Percentiles rank a stretch among this genome's conserved stretches.
Conservation (phyloP, 2,888 invertebrate species). For the Anagyrus pseudococci region DNA sequence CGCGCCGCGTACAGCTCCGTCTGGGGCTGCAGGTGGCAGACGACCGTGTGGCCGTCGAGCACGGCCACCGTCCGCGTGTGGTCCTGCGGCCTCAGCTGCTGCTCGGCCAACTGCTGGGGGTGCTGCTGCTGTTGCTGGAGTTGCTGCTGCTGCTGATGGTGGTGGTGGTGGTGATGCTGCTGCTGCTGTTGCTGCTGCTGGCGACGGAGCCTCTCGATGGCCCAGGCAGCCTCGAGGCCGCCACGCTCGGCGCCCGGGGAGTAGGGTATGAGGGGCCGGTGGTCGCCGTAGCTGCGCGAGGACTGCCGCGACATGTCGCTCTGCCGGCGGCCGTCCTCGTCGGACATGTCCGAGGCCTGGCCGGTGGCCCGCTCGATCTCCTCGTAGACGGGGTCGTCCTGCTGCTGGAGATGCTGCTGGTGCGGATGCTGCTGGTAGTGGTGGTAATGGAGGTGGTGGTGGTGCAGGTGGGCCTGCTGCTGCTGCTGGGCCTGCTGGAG, state of each 20-base stretch:
- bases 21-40: slow-evolving; percentile 83
- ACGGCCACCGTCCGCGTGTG: slow-evolving; percentile 72
- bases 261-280: slow-evolving; percentile 80
- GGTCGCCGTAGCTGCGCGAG: slow-evolving; percentile 81
- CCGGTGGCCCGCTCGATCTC: slow-evolving; percentile 72
- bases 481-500: slow-evolving; percentile 62
- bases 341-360: slow-evolving; percentile 74
- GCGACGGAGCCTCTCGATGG: slow-evolving; percentile 21
- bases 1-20: slow-evolving; percentile 65
- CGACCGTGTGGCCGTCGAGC: slow-evolving; percentile 83
- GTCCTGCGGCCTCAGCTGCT: slow-evolving; percentile 51
- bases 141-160: slow-evolving; percentile 48
- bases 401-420: slow-evolving; percentile 56
- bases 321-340: slow-evolving; percentile 78
- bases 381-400: slow-evolving; percentile 82
- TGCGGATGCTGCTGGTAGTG: slow-evolving; percentile 62
- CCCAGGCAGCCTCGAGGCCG: slow-evolving; percentile 50
- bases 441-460: slow-evolving; percentile 58
- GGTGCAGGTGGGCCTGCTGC: slow-evolving; percentile 62
- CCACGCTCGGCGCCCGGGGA: slow-evolving; percentile 71
- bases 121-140: slow-evolving; percentile 27
- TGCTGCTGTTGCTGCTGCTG: slow-evolving; percentile 28
- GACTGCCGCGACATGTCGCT: slow-evolving; percentile 75
- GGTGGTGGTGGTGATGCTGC: slow-evolving; percentile 9
- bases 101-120: slow-evolving; percentile 38